A percentile compares a stretch with the other conserved stretches of the same genome.
phyloP scores from a whole-genome alignment of 2,797 vertebrate genomes.

The Sebastolobus alascanus region DNA sequence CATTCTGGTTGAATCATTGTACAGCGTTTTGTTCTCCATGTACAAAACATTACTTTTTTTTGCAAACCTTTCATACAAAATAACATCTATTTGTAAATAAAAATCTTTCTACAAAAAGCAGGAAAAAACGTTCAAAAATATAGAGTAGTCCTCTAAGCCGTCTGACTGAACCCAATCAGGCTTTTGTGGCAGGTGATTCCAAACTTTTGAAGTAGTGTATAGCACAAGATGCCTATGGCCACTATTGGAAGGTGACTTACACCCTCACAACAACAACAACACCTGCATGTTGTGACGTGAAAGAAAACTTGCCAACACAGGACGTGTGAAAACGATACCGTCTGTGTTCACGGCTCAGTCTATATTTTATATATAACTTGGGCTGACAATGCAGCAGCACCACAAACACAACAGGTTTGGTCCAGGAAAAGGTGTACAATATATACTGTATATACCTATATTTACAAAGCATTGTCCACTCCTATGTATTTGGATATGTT shows the following conservation, averaged over 20 bases:
- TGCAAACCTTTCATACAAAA: not conserved
- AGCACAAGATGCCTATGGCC: not conserved
- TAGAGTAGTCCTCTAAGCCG: not conserved
- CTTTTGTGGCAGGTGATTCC: not conserved
- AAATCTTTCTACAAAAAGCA: not conserved
- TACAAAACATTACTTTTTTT: not conserved
- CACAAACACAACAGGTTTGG: conserved; percentile 21
- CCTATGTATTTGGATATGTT: not conserved
- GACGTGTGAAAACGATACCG: conserved; percentile 27
- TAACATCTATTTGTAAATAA: not conserved
- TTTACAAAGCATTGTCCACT: not conserved
- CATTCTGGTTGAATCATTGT: not conserved
- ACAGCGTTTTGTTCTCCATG: not conserved
- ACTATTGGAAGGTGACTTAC: conserved; percentile 5
- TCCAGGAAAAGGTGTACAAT: conserved; percentile 15
- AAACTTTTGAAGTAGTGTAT: not conserved
- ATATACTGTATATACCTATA: not conserved
- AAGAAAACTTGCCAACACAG: conserved; percentile 19
- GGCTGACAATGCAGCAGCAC: not conserved
- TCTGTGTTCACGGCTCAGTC: conserved; percentile 23
- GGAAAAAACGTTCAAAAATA: too few species aligned
- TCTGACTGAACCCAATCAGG: not conserved
- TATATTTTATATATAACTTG: not conserved
- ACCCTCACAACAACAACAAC: not conserved
- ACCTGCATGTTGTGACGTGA: conserved; percentile 13